phyloP scores from a whole-genome alignment of 1,140 invertebrate species.

The Acarapis woodi region DNA sequence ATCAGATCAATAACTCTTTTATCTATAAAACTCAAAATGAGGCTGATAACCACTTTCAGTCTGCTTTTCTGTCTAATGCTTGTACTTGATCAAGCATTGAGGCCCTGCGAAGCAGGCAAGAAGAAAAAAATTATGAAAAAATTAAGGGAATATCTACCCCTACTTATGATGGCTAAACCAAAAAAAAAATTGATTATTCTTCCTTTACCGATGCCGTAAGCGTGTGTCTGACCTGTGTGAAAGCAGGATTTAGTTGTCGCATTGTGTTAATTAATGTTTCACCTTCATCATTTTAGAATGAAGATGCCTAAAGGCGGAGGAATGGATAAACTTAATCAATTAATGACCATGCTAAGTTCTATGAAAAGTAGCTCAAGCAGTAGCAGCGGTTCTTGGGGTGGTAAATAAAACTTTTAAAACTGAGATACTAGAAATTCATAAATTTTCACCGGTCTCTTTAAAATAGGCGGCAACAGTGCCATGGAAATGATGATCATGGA shows the following conservation, averaged over 20 bases:
- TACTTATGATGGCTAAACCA: neutral
- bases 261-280: neutral
- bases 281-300: neutral
- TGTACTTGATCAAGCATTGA: too few relatives aligned
- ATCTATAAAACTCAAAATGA: too few relatives aligned
- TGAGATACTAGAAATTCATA: too few relatives aligned
- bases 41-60: too few relatives aligned
- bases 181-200: neutral
- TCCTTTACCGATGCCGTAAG: neutral
- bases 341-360: neutral
- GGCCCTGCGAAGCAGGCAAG: too few relatives aligned
- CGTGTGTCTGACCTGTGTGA: too few relatives aligned
- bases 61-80: too few relatives aligned
- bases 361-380: neutral
- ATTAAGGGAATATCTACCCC: neutral
- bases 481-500: neutral
- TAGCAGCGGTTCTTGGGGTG: neutral
- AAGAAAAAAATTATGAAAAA: neutral
- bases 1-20: too few relatives aligned
- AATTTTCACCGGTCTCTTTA: too few relatives aligned
- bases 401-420: neutral
- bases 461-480: too few relatives aligned
- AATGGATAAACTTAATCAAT: neutral
- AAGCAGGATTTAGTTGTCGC: neutral
- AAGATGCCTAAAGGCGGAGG: neutral